Evolutionary conservation across 2,113 vertebrate genomes (phyloP).

Genomic region (Todiramphus chloris): DNA sequence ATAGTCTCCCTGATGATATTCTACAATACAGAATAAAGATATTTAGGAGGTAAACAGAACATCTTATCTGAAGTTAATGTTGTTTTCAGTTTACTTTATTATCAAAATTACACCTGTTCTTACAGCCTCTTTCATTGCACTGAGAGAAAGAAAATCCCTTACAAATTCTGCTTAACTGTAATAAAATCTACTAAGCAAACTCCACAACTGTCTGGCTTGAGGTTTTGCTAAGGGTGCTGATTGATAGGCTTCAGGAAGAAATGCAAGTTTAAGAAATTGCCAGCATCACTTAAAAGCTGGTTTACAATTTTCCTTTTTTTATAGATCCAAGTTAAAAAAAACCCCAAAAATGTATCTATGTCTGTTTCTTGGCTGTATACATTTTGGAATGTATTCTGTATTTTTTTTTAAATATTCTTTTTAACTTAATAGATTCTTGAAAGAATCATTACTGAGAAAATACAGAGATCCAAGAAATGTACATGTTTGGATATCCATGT

Average conservation of each 20-base stretch:
- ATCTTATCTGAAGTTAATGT: neutral
- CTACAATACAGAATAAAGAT: neutral
- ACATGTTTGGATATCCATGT: neutral
- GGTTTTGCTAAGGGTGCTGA: neutral
- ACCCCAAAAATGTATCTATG: too few species aligned
- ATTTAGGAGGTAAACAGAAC: neutral
- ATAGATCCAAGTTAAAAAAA: neutral
- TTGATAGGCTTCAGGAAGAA: neutral
- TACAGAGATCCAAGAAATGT: rapidly evolving
- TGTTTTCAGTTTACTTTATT: neutral
- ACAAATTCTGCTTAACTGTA: neutral
- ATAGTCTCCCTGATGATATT: neutral
- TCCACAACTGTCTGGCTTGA: neutral
- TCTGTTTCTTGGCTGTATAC: too few species aligned
- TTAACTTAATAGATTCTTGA: neutral
- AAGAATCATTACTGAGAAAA: neutral
- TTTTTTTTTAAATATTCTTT: neutral
- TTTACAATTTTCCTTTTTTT: neutral
- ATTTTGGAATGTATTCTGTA: neutral
- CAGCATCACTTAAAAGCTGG: neutral
- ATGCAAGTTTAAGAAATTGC: neutral
- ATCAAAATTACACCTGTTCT: neutral
- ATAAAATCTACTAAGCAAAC: neutral
- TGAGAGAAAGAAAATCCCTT: neutral
- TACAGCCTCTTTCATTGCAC: neutral